Conservation (phyloP, 2,888 invertebrate species). For the Tipula unca region DNA sequence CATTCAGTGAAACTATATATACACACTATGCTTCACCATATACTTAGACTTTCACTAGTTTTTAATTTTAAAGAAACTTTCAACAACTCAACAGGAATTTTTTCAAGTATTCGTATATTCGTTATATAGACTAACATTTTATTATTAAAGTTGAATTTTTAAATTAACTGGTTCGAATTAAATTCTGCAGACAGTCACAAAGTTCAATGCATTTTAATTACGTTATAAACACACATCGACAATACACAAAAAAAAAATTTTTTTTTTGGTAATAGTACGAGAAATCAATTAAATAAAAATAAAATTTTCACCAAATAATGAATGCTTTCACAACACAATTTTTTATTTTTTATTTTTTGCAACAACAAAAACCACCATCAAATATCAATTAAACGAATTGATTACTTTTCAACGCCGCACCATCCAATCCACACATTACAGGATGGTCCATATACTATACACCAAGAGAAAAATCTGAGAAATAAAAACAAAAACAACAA, state of each 20-base stretch:
- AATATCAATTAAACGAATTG: not conserved
- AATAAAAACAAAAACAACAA: not conserved
- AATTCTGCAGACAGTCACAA: not conserved
- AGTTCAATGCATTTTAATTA: constrained; percentile 14
- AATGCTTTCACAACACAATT: not conserved
- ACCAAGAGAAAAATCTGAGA: not conserved
- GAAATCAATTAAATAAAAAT: not conserved
- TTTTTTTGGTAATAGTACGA: not conserved
- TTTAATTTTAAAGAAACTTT: not conserved
- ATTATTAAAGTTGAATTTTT: no score
- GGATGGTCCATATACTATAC: not conserved
- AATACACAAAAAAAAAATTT: not conserved
- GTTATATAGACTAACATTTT: no score
- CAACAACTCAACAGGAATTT: not conserved
- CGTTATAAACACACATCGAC: not conserved
- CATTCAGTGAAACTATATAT: not conserved
- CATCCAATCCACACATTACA: not conserved
- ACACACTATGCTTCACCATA: not conserved
- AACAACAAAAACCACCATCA: not conserved
- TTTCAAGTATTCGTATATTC: no score
- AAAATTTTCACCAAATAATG: not conserved
- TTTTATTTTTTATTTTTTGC: not conserved
- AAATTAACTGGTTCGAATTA: not conserved
- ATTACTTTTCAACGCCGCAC: not conserved
- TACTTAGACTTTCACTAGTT: not conserved